phyloP scores from a whole-genome alignment of 1,140 invertebrate species.

The Chironomus tepperi region DNA sequence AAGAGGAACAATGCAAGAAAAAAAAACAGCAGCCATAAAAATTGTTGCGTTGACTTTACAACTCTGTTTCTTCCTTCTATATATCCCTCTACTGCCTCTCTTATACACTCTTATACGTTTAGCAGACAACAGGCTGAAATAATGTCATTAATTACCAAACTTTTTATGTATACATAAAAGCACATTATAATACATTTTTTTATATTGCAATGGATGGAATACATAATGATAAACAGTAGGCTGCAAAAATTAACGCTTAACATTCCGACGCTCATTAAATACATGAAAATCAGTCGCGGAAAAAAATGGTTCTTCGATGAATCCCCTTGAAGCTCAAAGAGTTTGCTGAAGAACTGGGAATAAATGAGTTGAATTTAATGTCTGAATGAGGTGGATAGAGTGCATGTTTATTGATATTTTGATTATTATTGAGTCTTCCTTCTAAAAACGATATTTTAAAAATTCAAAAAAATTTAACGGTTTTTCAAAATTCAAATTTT shows the following conservation, averaged over 20 bases:
- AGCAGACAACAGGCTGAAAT: constrained; percentile 15
- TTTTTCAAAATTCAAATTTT: no score
- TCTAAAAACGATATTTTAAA: no score
- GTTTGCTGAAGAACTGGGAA: no score
- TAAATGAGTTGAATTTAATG: no score
- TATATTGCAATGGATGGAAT: neutral
- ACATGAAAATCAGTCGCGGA: neutral
- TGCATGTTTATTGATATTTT: neutral
- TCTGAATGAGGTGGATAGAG: neutral
- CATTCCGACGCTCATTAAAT: constrained; percentile 21
- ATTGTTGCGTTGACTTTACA: constrained; percentile 12
- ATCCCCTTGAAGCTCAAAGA: neutral
- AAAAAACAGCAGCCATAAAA: neutral
- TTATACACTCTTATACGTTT: neutral
- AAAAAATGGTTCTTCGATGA: neutral
- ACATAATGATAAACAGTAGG: neutral
- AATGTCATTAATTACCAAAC: neutral
- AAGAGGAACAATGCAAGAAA: neutral
- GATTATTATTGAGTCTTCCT: no score
- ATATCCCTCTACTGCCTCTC: no score
- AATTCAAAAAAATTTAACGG: no score
- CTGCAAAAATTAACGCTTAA: constrained; percentile 16
- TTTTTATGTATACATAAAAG: neutral
- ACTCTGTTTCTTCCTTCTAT: constrained; percentile 1
- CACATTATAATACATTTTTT: neutral